These are phyloP conservation scores for Nannoperca obscura DNA, from an alignment of 2,797 vertebrate genomes.

Conservation along the genomic window DNA sequence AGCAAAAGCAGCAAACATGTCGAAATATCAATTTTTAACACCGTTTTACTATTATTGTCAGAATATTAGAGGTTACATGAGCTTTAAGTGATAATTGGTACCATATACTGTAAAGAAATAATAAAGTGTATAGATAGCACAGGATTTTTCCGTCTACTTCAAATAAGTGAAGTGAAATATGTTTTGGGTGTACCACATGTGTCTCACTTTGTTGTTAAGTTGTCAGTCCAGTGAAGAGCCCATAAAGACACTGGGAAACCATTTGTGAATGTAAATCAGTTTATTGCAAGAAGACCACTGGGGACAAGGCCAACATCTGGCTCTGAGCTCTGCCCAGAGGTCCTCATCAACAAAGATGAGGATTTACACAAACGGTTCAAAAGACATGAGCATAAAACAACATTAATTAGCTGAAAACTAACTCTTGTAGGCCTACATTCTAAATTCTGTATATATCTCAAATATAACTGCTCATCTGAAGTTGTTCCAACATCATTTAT, in stretches of 20 bases:
- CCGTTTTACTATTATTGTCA: neutral
- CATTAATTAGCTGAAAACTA: conserved; percentile 71
- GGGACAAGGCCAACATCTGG: conserved; percentile 41
- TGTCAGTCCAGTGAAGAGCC: neutral
- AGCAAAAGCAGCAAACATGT: neutral
- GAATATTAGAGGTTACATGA: neutral
- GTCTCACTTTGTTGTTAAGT: neutral
- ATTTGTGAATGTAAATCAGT: conserved; percentile 75
- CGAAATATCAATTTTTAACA: too few species aligned
- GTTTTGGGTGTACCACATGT: too few species aligned
- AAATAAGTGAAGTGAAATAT: neutral
- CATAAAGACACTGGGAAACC: conserved; percentile 15
- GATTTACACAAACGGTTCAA: conserved; percentile 79
- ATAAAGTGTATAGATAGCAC: neutral
- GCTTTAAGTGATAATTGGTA: neutral
- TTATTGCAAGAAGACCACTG: conserved; percentile 80
- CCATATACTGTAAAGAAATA: neutral
- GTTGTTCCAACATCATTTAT: conserved; percentile 58
- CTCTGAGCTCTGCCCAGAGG: conserved; percentile 63
- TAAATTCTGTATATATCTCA: conserved; percentile 71
- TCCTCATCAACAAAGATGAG: conserved; percentile 71
- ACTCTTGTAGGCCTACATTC: conserved; percentile 67
- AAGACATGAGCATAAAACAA: conserved; percentile 75
- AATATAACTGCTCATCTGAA: conserved; percentile 63
- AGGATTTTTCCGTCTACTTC: neutral